A percentile compares a stretch with the other conserved stretches of the same genome.
Conservation (phyloP, 2,888 invertebrate species). For the Meghimatium bilineatum region DNA sequence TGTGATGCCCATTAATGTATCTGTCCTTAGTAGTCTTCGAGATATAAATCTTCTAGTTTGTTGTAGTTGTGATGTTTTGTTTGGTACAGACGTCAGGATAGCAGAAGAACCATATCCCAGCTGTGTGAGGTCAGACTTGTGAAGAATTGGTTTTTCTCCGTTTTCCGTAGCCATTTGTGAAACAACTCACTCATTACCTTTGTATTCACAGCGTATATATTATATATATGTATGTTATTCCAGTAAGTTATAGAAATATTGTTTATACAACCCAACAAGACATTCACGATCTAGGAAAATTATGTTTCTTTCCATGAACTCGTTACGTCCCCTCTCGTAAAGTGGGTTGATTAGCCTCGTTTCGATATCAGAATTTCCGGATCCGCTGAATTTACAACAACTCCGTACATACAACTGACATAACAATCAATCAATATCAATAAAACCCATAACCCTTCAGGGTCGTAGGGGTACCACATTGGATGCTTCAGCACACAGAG, state of each 20-base stretch:
- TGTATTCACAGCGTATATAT: too few species aligned
- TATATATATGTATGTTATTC: background rate
- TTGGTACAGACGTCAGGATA: background rate
- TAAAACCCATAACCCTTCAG: too few species aligned
- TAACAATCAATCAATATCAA: too few species aligned
- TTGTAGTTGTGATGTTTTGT: conserved; percentile 7
- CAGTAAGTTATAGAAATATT: background rate
- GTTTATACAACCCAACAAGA: background rate
- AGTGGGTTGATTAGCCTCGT: conserved; percentile 26
- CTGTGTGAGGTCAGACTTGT: conserved; percentile 29
- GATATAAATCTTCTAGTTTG: conserved; percentile 29
- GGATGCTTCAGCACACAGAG: too few species aligned
- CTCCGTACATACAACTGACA: too few species aligned
- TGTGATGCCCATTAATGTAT: conserved; percentile 41
- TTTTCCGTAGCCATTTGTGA: conserved; percentile 20
- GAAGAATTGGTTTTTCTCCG: conserved; percentile 36
- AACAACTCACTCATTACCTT: background rate
- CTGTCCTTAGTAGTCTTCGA: conserved; percentile 21
- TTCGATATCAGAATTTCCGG: conserved; percentile 19
- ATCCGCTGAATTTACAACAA: background rate
- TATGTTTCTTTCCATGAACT: background rate
- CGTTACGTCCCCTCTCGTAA: background rate
- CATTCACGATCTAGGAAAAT: background rate
- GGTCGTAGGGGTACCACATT: too few species aligned
- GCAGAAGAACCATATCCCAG: conserved; percentile 31